Evolutionary conservation across 1,140 invertebrate species (phyloP), one percentile per base, ranked within the genome.

Genomic region (Zaprionus camerounensis): DNA sequence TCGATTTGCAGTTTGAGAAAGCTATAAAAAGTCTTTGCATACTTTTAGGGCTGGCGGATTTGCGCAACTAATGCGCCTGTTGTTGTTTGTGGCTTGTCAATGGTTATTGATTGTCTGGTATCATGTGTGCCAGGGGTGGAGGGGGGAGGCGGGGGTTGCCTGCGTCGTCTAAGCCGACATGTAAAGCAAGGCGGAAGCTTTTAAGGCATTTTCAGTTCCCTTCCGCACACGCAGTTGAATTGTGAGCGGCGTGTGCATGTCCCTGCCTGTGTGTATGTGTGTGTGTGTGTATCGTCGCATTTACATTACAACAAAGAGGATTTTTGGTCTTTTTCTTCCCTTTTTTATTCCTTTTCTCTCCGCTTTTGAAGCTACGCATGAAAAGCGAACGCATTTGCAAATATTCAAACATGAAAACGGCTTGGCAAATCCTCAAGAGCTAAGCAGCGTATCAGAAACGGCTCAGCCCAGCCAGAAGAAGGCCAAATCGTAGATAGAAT

Each of bases 61-160:
- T 78, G 72, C 81, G 55, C 72, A 84, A 84, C 81, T 84, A 84
- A 84, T 84, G 83, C 77, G 73, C 31, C 59, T 78, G 58, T 74
- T 74, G 58, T 72, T 78, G 66, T 78, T 81, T 85, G 82, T 85
- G 78, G 82, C 81, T 81, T 85, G 82, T 85, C 82, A 85, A 85
- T 85, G 82, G 82, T 85, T 85, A 85, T 85, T 85, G 82, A 85
- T 85, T 85, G 82, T 85, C 82, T 85, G 82, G 82, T 85, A 78
- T 85, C 82, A 85, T 85, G 82, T 78, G 81, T 74, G 72, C 53
- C 26, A 34, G 11, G 7, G 31, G 34, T 12, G 22, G 64, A 38
- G 41, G 34, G 46, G 17, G 34, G 34, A 7, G 36, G 49, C 2
- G 13, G 17, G 34, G 13, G 20, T 9, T 44, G 34, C 24, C 24